Conservation (phyloP, 1,140 invertebrate genomes). For the Cardiocondyla obscurior region DNA sequence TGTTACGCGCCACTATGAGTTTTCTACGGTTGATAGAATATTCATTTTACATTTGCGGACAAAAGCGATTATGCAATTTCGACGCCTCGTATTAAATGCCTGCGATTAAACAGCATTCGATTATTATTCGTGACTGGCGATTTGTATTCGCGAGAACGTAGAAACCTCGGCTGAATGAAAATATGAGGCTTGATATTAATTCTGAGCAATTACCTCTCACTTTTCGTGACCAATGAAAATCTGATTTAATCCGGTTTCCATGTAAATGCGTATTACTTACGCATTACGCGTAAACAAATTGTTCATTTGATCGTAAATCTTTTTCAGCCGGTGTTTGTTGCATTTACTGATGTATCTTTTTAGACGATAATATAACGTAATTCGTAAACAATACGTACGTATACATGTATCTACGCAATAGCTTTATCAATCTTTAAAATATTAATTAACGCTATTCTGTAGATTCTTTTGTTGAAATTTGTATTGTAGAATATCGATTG, state of each 20-base stretch:
- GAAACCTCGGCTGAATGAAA: slow-evolving; percentile 19
- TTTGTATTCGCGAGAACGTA: slow-evolving; percentile 25
- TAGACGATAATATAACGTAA: neutral
- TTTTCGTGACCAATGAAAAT: slow-evolving; percentile 57
- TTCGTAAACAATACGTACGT: neutral
- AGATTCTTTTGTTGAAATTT: neutral
- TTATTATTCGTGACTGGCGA: slow-evolving; percentile 35
- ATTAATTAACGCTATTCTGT: neutral
- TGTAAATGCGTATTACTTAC: slow-evolving; percentile 55
- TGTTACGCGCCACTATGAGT: neutral
- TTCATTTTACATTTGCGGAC: neutral
- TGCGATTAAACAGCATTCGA: neutral
- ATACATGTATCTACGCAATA: neutral
- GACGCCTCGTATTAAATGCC: neutral
- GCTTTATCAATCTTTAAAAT: neutral
- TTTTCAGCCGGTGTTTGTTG: neutral
- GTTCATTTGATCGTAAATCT: slow-evolving; percentile 44
- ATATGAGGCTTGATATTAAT: slow-evolving; percentile 58
- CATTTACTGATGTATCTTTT: neutral
- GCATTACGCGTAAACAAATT: slow-evolving; percentile 50
- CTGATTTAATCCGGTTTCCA: slow-evolving; percentile 45
- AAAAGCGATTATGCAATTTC: slow-evolving; percentile 45
- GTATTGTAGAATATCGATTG: neutral
- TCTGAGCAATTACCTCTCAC: slow-evolving; percentile 58
- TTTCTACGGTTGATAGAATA: neutral